Conservation (phyloP, 1,140 invertebrate genomes). For the Sycophaga agraensis region DNA sequence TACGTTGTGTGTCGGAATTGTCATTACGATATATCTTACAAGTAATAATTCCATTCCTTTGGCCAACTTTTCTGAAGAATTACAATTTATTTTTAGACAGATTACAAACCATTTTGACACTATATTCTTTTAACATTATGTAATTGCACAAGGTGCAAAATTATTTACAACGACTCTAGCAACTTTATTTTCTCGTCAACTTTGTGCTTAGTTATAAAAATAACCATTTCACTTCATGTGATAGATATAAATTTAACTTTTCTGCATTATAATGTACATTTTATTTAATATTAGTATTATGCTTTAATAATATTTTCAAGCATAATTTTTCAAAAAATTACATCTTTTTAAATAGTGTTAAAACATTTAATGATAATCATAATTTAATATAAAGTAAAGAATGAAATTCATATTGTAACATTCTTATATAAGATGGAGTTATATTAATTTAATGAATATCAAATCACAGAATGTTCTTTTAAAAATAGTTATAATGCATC, state of each 20-base stretch:
- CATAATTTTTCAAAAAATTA: constrained; percentile 12
- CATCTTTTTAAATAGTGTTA: not conserved
- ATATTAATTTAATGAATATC: constrained; percentile 43
- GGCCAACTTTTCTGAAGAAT: constrained; percentile 4
- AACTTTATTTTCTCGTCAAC: constrained; percentile 6
- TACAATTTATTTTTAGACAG: constrained; percentile 4
- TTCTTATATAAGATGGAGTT: constrained; percentile 37
- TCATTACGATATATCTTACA: constrained; percentile 23
- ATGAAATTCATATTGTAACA: not conserved
- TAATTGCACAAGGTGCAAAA: constrained; percentile 14
- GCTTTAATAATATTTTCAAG: not conserved
- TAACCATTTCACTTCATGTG: not conserved
- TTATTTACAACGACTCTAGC: constrained; percentile 22
- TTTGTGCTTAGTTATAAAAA: constrained; percentile 12
- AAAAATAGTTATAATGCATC: constrained; percentile 10
- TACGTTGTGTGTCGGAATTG: too few species aligned
- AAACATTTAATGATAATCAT: too few species aligned
- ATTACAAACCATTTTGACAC: constrained; percentile 2
- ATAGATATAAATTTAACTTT: not conserved
- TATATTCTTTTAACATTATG: constrained; percentile 14
- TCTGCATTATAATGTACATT: not conserved
- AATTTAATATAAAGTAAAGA: not conserved
- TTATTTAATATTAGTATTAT: not conserved
- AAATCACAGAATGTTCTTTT: constrained; percentile 44
- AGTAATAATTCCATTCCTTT: constrained; percentile 20